Base-by-base conservation (phyloP, 2,797 vertebrate genomes). In the Fratercula arctica region DNA sequence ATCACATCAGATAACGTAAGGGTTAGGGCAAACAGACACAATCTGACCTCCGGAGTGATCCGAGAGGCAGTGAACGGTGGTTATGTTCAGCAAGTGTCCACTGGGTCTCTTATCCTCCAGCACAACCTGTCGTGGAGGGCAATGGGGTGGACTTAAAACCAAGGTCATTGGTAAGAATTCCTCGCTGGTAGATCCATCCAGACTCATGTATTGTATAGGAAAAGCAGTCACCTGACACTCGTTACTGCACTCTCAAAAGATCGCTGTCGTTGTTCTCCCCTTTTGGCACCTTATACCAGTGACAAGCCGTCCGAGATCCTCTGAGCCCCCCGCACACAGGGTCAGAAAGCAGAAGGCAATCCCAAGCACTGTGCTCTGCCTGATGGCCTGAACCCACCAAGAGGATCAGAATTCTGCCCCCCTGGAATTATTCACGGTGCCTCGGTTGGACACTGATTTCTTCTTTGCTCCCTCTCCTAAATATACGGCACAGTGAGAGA, bases 241-340 rank as follows among this genome's bases (percentile, higher is more conserved):
- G 2, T 25, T 29, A 3, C 33, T 45, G 35, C 18, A 1, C 3
- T 83, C 35, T 10, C 75, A 68, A 35, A 43, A 35, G 19, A 33
- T 56, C 46, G 4, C 24, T 29, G 33, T 16, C 3, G 0, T 57
- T 77, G 10, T 51, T 80, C 31, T 72, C 21, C n/a, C 26, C 8
- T 56, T 45, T 54, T 19, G 28, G 5, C 35, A 31, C 21, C 9
- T 79, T 61, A 35, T 18, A 43, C 20, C 16, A 13, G 9, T 15
- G 31, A 21, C 16, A 91, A 16, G 11, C 10, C 23, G 15, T 3
- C 15, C 3, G 11, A 75, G 31, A 41, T 39, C 17, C 19, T 46
- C 43, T 26, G 68, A 37, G 33, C 61, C 70, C 35, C 56, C 63
- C 13, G 25, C 24, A 23, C 26, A 16, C 0, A 0, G 67, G 17